Evolutionary conservation across 2,888 invertebrate genomes (phyloP), one percentile per base, ranked within the genome.

Genomic region (Patella depressa): DNA sequence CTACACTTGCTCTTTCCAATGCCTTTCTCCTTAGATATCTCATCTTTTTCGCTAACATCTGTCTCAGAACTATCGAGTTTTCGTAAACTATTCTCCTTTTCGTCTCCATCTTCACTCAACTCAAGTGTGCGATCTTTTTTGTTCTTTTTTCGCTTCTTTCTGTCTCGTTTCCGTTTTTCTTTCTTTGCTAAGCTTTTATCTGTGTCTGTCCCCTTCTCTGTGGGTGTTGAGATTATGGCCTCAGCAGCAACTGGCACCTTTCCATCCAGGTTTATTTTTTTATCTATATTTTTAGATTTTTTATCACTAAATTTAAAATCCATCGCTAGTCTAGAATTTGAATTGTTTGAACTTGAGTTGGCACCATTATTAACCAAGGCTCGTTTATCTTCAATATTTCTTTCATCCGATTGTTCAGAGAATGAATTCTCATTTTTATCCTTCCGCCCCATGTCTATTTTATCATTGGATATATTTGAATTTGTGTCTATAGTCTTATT

Each of bases 81-180:
- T 19, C 24, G 65, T 24, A 65, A 24, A 65, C 14, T 65, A 14
- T 65, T 65, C 24, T 65, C 65, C 14, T 65, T 65, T 65, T 65
- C 65, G 19, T 65, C 65, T 24, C 65, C 65, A 9, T 24, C 65
- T 65, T 65, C 65, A 5, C 19, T 65, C 24, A 65, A 24, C 19
- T 24, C 24, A 3, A 19, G 19, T 12, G 65, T 24, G 7, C 65
- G 65, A 12, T 65, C 65, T 65, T 24, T 65, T 65, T 65, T 65
- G 24, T 65, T 65, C 65, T 65, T 19, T 65, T 65, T 65, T 24
- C 65, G 65, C 14, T 65, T 65, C 19, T 65, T 65, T 24, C 65
- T 11, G 24, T 65, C 65, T 3, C 65, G 65, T 15, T 65, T 65
- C 19, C 65, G 65, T 65, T 65, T 65, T 65, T 65, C 65, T 15